Conservation (phyloP, 2,797 vertebrate genomes). For the Vultur gryphus region DNA sequence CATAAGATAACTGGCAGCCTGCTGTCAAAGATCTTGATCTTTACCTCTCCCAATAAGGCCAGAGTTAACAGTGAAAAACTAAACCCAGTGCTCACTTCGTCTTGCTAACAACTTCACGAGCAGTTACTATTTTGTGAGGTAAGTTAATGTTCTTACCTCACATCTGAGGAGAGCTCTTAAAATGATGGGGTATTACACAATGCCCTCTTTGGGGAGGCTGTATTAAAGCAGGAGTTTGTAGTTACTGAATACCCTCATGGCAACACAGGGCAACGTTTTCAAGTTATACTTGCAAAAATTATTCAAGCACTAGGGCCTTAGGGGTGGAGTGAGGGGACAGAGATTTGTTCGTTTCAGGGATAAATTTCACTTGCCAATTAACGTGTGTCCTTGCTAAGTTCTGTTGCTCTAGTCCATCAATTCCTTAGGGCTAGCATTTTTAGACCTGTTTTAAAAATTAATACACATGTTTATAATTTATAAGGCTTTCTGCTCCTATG, state of each 20-base stretch:
- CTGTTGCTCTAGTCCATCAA: background rate
- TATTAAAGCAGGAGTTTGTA: background rate
- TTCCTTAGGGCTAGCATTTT: background rate
- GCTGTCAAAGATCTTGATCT: background rate
- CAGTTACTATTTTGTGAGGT: background rate
- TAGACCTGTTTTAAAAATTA: background rate
- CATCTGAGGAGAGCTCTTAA: background rate
- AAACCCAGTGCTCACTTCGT: background rate
- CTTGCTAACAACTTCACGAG: rapidly evolving
- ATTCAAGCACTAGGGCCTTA: background rate
- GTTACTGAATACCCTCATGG: background rate
- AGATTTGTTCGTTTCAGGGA: background rate
- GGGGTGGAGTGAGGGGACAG: background rate
- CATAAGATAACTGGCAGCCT: background rate
- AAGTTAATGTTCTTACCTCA: background rate
- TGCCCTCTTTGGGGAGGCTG: background rate
- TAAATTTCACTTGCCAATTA: background rate
- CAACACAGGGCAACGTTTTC: background rate
- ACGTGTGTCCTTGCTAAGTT: background rate
- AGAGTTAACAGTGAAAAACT: background rate
- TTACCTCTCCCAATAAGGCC: background rate
- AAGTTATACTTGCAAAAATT: background rate
- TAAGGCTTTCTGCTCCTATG: background rate
- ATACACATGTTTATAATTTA: background rate
- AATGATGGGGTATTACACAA: background rate